Base-by-base conservation (phyloP, 2,888 invertebrate genomes). In the Nomada fucata region DNA sequence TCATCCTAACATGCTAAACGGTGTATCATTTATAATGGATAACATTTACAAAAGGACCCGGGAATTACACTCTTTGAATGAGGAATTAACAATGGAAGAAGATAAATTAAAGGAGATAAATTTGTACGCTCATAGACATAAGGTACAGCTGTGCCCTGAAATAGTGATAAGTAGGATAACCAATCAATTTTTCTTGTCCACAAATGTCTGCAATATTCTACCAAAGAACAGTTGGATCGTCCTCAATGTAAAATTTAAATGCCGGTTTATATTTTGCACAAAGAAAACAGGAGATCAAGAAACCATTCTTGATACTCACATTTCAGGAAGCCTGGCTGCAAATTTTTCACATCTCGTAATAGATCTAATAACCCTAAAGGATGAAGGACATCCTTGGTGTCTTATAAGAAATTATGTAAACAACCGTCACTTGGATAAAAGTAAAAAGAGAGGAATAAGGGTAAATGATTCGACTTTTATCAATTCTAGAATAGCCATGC, bases 51-150 rank as follows among this genome's bases (percentile, higher is more conserved):
- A 89, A 3, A 89, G 84, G 65, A 79, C 87, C 2, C 85, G 81
- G 47, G 86, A 91, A 67, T 44, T 93, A 47, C 68, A 88, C 70
- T n/a, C 18, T 0, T 71, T 90, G 1, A 89, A 88, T 71, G 72
- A 89, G 15, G 71, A 57, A 42, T 80, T 92, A 29, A 50, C 85
- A 4, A 47, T 76, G 1, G 86, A 89, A 18, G 87, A 89, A 78
- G 88, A 93, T 50, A 85, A 84, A 67, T 75, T 92, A 4, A 86
- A 79, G 47, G 89, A 91, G 67, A 91, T 93, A 71, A 93, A 91
- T 86, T 79, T 92, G 59, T 93, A 89, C 60, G 87, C 91, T 20
- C 86, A 87, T 42, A 90, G 91, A 63, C 76, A 88, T 1, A 88
- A 85, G 50, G 68, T 91, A 20, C 71, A 78, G n/a, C 83, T 76